Percentiles rank a stretch among this genome's conserved stretches.
phyloP scores from a whole-genome alignment of 2,113 vertebrate genomes.

The Agelaius tricolor region DNA sequence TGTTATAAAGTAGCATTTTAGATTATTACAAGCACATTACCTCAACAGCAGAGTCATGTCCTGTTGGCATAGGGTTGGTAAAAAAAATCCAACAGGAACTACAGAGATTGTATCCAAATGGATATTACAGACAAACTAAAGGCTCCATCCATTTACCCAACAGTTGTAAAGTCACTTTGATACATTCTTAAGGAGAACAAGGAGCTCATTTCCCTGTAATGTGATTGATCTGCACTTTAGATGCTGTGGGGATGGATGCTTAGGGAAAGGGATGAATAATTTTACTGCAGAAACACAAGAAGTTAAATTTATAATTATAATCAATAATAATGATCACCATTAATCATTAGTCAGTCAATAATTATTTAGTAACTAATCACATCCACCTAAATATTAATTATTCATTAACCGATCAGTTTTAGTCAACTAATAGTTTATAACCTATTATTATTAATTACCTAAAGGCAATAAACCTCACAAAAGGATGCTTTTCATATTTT shows the following conservation, averaged over 20 bases:
- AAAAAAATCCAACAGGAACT: background rate
- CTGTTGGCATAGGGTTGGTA: background rate
- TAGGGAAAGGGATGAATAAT: background rate
- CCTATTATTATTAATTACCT: background rate
- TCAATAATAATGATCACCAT: background rate
- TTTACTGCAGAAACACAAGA: background rate
- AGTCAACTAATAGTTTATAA: background rate
- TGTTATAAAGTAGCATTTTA: background rate
- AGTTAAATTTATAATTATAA: background rate
- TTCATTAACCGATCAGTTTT: background rate
- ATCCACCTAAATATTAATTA: background rate
- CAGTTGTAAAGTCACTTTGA: background rate
- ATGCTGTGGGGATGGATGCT: background rate
- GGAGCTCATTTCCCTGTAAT: background rate
- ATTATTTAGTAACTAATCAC: background rate
- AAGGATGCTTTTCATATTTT: background rate
- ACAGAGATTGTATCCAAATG: background rate
- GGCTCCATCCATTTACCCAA: background rate
- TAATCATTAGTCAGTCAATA: background rate
- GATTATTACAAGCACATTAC: background rate
- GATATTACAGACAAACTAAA: background rate
- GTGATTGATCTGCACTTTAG: background rate
- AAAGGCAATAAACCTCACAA: background rate
- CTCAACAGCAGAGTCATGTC: background rate
- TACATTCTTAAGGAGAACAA: background rate